phyloP scores from a whole-genome alignment of 2,113 vertebrate species.

The Micromys minutus region DNA sequence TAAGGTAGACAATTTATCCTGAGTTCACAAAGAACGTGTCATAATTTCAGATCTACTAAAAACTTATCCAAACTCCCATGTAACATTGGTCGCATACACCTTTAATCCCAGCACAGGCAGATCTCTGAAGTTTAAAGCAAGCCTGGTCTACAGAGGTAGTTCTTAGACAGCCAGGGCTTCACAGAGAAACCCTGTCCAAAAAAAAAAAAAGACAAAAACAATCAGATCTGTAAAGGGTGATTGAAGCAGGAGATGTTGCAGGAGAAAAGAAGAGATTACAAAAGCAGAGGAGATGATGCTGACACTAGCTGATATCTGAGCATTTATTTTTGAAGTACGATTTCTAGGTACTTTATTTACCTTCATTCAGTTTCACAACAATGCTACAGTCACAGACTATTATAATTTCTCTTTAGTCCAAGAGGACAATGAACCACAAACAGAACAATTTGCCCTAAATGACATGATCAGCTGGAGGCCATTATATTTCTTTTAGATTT shows the following conservation, averaged over 20 bases:
- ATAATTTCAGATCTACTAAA: neutral
- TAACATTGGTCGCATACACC: neutral
- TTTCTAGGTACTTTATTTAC: neutral
- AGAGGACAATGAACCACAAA: neutral
- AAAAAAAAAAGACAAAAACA: neutral
- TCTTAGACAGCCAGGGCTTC: neutral
- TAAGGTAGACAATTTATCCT: neutral
- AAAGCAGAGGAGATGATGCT: no score
- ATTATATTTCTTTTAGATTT: neutral
- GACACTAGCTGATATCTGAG: neutral
- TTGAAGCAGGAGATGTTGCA: neutral
- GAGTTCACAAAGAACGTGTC: neutral
- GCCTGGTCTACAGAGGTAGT: neutral
- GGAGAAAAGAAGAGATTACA: neutral
- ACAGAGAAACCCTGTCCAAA: neutral
- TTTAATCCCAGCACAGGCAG: neutral
- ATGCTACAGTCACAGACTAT: neutral
- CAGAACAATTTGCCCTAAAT: neutral
- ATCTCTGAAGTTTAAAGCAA: neutral
- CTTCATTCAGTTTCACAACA: neutral
- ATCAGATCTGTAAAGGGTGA: neutral
- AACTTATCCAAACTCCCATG: neutral
- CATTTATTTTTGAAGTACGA: neutral
- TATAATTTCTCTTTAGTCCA: neutral
- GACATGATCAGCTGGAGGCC: neutral